These are phyloP conservation scores for Phengaris arion DNA, from an alignment of 2,888 invertebrate genomes.

Conservation along the genomic window DNA sequence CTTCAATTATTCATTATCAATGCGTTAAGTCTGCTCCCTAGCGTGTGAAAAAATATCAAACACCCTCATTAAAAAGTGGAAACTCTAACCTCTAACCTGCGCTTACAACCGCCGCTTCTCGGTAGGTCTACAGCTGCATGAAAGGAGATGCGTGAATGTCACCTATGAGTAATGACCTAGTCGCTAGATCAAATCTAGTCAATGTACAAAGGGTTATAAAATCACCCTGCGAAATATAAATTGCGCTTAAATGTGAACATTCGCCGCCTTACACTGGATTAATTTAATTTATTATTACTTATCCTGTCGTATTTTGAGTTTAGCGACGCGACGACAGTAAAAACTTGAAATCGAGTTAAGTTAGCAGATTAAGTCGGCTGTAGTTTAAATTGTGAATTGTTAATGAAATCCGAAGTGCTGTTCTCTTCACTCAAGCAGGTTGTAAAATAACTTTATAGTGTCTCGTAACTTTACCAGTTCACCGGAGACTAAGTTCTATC, in stretches of 20 bases:
- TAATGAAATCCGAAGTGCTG: slow-evolving; percentile 29
- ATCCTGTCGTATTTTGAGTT: slow-evolving; percentile 3
- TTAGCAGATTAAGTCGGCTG: slow-evolving; percentile 28
- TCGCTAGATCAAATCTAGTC: no score
- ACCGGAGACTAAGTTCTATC: slow-evolving; percentile 12
- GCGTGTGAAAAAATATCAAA: no score
- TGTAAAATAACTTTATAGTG: slow-evolving; percentile 27
- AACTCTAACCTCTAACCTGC: no score
- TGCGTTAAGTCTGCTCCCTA: no score
- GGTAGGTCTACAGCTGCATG: no score
- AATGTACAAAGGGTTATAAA: not conserved
- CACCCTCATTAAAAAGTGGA: no score
- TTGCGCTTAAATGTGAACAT: not conserved
- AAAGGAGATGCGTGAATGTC: no score
- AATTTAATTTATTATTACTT: not conserved
- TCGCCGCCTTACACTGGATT: not conserved
- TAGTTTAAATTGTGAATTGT: slow-evolving; percentile 28
- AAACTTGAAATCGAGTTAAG: slow-evolving; percentile 27
- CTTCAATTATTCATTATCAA: no score
- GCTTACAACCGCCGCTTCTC: no score
- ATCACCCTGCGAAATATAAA: not conserved
- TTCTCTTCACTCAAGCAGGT: slow-evolving; percentile 25
- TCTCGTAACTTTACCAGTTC: slow-evolving; percentile 20
- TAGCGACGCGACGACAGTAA: slow-evolving; percentile 6
- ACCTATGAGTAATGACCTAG: no score